A percentile compares a stretch with the other conserved stretches of the same genome.
These are phyloP conservation scores for Circaetus cinerascens DNA, from an alignment of 2,113 vertebrate species.

Conservation along the genomic window DNA sequence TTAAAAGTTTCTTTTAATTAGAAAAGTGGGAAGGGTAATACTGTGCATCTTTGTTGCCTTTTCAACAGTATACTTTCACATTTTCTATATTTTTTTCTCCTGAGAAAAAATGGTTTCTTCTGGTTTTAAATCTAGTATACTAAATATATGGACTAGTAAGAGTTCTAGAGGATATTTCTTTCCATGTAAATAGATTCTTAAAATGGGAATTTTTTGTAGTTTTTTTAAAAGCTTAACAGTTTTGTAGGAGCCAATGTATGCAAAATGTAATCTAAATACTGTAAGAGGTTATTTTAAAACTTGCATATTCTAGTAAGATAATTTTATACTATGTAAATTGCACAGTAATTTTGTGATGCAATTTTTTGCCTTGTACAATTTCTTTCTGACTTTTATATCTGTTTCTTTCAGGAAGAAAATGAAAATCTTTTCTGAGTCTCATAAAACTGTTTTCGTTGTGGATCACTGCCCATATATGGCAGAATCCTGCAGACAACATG, in stretches of 20 bases:
- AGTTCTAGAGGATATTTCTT: neutral
- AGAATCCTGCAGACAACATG: conserved; percentile 94
- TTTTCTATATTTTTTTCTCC: neutral
- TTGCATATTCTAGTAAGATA: neutral
- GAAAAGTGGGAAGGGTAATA: neutral
- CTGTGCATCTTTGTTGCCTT: neutral
- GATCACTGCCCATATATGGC: conserved; percentile 99
- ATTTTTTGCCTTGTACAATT: neutral
- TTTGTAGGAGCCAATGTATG: neutral
- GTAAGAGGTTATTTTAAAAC: neutral
- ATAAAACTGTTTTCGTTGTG: conserved; percentile 98
- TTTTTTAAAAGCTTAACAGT: too few relatives aligned
- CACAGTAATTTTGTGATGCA: accelerated
- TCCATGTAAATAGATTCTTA: neutral
- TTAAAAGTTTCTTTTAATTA: neutral
- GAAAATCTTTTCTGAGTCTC: conserved; percentile 94
- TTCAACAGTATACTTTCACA: neutral
- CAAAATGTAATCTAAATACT: neutral
- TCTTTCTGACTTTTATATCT: neutral
- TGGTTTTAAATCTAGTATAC: neutral
- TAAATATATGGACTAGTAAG: neutral
- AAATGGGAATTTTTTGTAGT: neutral
- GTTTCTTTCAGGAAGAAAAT: conserved; percentile 74
- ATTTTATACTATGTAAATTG: neutral
- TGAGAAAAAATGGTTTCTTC: neutral